Base-by-base conservation (phyloP, 2,113 vertebrate species). In the Ctenodactylus gundi region DNA sequence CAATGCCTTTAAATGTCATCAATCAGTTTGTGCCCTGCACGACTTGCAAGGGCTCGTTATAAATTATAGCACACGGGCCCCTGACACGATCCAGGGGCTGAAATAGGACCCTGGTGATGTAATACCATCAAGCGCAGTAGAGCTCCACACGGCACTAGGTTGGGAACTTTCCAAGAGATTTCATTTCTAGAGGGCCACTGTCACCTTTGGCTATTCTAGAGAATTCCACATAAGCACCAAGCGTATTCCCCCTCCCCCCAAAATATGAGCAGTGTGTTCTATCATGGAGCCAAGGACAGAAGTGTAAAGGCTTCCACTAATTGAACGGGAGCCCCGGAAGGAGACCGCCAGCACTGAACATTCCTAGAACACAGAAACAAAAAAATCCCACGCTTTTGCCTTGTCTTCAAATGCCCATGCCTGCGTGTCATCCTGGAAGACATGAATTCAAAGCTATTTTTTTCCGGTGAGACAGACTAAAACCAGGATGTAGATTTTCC, bases 401-500 rank as follows among this genome's bases (percentile, higher is more conserved):
- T 94, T 95, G 95, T 95, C 95, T 6, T 1, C 62, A 94, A 94
- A 93, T 36, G 72, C 60, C 90, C 92, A 85, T 90, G 92, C 78
- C 4, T 94, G 53, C 44, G 92, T 91, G 51, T 77, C n/a, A 34
- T 96, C 0, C 84, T 97, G 85, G 18, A 65, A 95, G 96, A 91
- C 13, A 92, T 72, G 68, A 95, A 96, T 95, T 83, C 87, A 58
- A 92, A 94, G 97, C 96, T 96, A 92, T 96, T 95, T 97, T n/a
- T 91, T 91, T 65, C 85, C 96, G 97, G 77, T 41, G 72, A 98
- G 97, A 98, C 97, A 97, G 3, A 87, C 97, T 98, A 97, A 98
- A 98, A 91, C 97, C 98, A 97, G 98, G 98, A 98, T 97, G 98
- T 97, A 98, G 98, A 97, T 98, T 98, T 98, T 97, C 98, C 98